phyloP scores from a whole-genome alignment of 2,113 vertebrate species.

The Hipposideros armiger region DNA sequence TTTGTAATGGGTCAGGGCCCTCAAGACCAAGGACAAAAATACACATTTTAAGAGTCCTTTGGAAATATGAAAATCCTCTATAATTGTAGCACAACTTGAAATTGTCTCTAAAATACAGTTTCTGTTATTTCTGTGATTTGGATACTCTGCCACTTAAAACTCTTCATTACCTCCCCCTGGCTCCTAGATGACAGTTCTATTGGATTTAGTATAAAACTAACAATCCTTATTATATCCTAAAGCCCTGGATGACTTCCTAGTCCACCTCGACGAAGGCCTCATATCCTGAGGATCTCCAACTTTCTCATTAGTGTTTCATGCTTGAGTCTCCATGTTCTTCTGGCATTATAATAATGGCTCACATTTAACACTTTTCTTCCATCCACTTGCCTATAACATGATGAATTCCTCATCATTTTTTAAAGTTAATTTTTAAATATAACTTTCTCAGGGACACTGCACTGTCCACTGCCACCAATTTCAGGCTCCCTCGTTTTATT shows the following conservation, averaged over 20 bases:
- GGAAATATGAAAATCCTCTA: background rate
- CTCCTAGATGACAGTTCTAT: background rate
- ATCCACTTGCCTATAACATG: background rate
- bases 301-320: background rate
- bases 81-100: background rate
- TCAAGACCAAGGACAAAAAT: background rate
- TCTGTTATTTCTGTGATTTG: background rate
- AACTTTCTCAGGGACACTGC: background rate
- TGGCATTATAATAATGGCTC: background rate
- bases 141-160: background rate
- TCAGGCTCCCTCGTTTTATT: background rate
- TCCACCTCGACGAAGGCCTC: background rate
- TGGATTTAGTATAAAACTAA: background rate
- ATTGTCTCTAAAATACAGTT: background rate
- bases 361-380: background rate
- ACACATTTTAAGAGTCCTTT: background rate
- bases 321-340: background rate
- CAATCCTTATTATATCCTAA: background rate
- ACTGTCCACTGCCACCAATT: background rate
- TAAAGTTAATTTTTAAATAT: constrained; percentile 6
- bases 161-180: background rate
- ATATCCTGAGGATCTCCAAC: background rate
- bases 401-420: background rate
- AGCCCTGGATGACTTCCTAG: background rate
- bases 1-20: background rate